These are phyloP conservation scores for Pterois miles DNA, from an alignment of 2,797 vertebrate species.

Conservation along the genomic window DNA sequence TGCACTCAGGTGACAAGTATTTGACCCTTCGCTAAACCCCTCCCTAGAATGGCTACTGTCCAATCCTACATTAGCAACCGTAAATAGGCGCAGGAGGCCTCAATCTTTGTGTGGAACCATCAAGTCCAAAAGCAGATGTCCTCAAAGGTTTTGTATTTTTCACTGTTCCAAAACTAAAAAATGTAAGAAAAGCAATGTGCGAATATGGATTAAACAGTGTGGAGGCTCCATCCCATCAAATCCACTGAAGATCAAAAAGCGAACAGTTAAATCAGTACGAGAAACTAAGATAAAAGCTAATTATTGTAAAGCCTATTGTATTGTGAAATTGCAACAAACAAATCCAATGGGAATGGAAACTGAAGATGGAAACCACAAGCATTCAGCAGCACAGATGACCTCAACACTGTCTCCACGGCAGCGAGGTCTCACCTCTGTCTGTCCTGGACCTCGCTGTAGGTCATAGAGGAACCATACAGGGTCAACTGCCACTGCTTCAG, in stretches of 20 bases:
- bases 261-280: neutral
- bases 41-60: no score
- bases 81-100: no score
- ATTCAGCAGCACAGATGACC: neutral
- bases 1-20: neutral
- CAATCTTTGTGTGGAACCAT: no score
- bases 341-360: neutral
- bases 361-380: neutral
- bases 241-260: no score
- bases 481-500: constrained; percentile 90
- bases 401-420: neutral
- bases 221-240: no score
- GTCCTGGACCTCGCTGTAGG: constrained; percentile 84
- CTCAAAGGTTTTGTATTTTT: no score
- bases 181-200: no score
- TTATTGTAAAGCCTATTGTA: neutral
- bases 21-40: neutral
- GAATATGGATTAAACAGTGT: no score
- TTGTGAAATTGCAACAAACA: neutral
- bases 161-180: no score
- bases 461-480: constrained; percentile 94
- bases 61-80: no score
- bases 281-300: neutral
- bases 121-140: no score
- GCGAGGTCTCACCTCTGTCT: constrained; percentile 83